Percentiles rank a stretch among this genome's conserved stretches.
phyloP scores from a whole-genome alignment of 1,140 invertebrate species.

The Philotrypesis tridentata region DNA sequence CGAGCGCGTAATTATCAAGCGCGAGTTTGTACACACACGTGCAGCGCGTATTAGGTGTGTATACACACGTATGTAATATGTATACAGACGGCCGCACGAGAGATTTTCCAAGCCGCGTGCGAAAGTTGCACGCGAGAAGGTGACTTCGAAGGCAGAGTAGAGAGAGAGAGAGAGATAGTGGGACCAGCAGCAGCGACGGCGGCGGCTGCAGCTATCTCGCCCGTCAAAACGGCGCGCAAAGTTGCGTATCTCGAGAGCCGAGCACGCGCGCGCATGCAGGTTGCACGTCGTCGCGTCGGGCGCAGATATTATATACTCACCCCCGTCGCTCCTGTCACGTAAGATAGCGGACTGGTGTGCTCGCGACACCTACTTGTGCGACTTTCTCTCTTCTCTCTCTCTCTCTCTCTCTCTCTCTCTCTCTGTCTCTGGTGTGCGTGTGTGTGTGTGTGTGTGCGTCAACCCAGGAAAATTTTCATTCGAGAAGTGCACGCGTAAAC shows the following conservation, averaged over 20 bases:
- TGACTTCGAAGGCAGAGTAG: slow-evolving; percentile 20
- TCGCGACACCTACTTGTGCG: slow-evolving; percentile 1
- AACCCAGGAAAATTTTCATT: background rate
- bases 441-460: no score
- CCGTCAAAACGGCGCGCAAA: slow-evolving; percentile 69
- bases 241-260: slow-evolving; percentile 64
- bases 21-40: background rate
- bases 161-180: slow-evolving; percentile 48
- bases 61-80: background rate
- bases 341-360: slow-evolving; percentile 2
- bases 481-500: background rate
- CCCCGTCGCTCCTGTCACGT: slow-evolving; percentile 43
- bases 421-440: no score
- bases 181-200: slow-evolving; percentile 54
- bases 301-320: slow-evolving; percentile 67
- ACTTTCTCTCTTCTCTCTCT: background rate
- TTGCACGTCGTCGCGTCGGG: slow-evolving; percentile 54
- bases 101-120: background rate
- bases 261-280: slow-evolving; percentile 60
- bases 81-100: no score
- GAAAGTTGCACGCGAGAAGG: background rate
- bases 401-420: no score
- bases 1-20: background rate
- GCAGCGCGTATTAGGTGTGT: no score
- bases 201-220: slow-evolving; percentile 61